phyloP scores from a whole-genome alignment of 2,888 invertebrate genomes.

The Idaea biselata region DNA sequence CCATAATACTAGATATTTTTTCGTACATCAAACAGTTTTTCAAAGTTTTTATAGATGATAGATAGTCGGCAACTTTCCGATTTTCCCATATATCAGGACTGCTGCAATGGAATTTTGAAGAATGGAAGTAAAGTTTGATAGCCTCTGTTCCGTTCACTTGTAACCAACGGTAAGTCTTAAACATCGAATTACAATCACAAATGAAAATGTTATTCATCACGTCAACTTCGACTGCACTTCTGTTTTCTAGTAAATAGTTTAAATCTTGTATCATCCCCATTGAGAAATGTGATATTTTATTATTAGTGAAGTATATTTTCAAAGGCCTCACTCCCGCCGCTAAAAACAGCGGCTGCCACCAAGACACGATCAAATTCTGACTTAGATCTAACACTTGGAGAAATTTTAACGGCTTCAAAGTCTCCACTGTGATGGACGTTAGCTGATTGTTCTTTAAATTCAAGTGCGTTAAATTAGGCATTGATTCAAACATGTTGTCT shows the following conservation, averaged over 20 bases:
- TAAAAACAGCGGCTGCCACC: conserved; percentile 77
- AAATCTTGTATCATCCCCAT: conserved; percentile 81
- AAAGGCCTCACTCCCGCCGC: conserved; percentile 60
- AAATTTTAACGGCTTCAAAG: conserved; percentile 63
- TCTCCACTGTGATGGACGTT: conserved; percentile 59
- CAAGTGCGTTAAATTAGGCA: conserved; percentile 73
- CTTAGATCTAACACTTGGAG: conserved; percentile 74
- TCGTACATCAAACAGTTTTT: conserved; percentile 61
- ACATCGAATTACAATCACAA: conserved; percentile 77
- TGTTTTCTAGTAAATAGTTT: conserved; percentile 59
- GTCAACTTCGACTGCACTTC: conserved; percentile 55
- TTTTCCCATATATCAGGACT: conserved; percentile 72
- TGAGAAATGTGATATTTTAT: conserved; percentile 79
- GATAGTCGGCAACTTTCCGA: conserved; percentile 61
- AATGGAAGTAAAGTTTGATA: conserved; percentile 54
- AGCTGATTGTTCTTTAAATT: conserved; percentile 74
- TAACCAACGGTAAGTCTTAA: conserved; percentile 64
- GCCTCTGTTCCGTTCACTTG: conserved; percentile 56
- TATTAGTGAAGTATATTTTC: conserved; percentile 67
- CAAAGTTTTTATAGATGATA: conserved; percentile 59
- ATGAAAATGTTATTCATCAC: conserved; percentile 77
- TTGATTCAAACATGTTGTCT: conserved; percentile 74
- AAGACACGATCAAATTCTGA: conserved; percentile 73
- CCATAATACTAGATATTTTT: conserved; percentile 60
- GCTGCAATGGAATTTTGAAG: conserved; percentile 63